Conservation (phyloP, 2,797 vertebrate genomes). For the Muscicapa comitata region DNA sequence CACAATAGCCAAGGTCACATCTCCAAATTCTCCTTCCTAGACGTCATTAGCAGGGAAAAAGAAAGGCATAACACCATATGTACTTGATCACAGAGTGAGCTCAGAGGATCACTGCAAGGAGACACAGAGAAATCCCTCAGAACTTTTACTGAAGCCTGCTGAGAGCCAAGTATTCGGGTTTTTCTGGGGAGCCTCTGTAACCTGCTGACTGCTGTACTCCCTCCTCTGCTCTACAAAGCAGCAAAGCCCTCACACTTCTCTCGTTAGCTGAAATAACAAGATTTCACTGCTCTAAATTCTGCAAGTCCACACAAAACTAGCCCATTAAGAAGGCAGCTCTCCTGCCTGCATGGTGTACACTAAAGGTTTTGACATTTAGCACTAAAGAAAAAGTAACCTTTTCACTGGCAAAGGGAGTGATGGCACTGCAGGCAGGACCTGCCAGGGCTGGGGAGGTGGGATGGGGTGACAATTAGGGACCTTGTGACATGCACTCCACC, state of each 20-base stretch:
- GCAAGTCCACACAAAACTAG: not conserved
- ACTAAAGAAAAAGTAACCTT: not conserved
- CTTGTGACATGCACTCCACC: not conserved
- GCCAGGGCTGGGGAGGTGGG: not conserved
- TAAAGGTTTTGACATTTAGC: not conserved
- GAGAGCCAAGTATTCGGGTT: not conserved
- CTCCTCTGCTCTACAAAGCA: not conserved
- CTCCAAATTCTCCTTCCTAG: not conserved
- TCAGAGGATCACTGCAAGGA: conserved; percentile 18
- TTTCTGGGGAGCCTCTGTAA: not conserved
- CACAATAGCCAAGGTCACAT: conserved; percentile 2
- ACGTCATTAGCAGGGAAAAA: not conserved
- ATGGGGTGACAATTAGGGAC: not conserved
- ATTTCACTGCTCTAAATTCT: not conserved
- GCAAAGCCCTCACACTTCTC: not conserved
- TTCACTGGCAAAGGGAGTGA: not conserved
- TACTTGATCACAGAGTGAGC: conserved; percentile 25
- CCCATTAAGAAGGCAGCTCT: not conserved
- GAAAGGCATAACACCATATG: conserved; percentile 3
- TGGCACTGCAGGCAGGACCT: accelerated
- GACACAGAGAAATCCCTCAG: conserved; percentile 1
- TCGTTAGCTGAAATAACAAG: not conserved
- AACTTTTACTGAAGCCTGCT: not conserved
- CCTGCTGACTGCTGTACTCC: not conserved
- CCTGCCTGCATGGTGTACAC: not conserved